Base-by-base conservation (phyloP, 2,797 vertebrate species). In the Esox lucius region DNA sequence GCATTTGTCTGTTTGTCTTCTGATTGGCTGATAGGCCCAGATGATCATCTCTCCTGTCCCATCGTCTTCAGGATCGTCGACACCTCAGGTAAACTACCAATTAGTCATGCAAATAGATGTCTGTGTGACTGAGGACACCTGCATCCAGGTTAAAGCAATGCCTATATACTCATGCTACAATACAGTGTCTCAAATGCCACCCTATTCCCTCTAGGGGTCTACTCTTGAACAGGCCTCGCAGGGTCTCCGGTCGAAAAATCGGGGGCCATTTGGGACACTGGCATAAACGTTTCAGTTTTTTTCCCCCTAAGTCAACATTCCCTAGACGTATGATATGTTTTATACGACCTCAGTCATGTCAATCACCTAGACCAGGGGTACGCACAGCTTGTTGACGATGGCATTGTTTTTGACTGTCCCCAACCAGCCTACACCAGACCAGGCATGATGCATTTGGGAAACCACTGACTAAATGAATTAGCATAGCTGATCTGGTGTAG, bases 1-100 rank as follows among this genome's bases (percentile, higher is more conserved):
- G 68, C 28, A 24, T 48, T 2, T 49, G 68, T 70, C 1, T 56
- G 49, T 56, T 19, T 26, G 17, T 13, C 33, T 75, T 78, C 70
- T 83, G 79, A 79, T 80, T 87, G 81, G 75, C 81, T 66, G 79
- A 83, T 82, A 82, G 78, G 79, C 81, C 72, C 24, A 72, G 79
- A 73, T 69, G 73, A 65, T 48, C 31, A 42, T 24, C 59, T 72
- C 28, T 53, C 22, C 33, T 33, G 24, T 62, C 31, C 31, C 31
- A 70, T 35, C 72, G 78, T 72, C 80, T 81, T 83, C 72, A 77
- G 80, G 79, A 75, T 81, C 80, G 81, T 87, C 81, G 80, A 59
- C 84, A 75, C 80, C 80, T 81, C 73, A 81, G 79, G 75, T 80
- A 81, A 86, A 84, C 80, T 82, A 73, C 74, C 75, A 66, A 84